Conservation (phyloP, 2,113 vertebrate genomes). For the Pandion haliaetus region DNA sequence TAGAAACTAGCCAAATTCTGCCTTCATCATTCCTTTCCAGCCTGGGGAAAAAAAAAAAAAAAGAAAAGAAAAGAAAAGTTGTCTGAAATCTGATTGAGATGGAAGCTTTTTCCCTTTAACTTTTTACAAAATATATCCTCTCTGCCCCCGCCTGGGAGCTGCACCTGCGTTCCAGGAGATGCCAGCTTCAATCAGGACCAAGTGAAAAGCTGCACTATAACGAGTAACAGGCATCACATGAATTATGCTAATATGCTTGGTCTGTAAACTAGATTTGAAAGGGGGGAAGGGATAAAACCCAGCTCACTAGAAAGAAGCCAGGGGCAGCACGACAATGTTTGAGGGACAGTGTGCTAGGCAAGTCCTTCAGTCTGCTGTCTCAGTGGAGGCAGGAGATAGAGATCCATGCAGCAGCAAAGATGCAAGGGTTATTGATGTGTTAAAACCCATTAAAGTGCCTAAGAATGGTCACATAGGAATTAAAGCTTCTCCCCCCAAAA, state of each 20-base stretch:
- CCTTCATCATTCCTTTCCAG: neutral
- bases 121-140: neutral
- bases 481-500: rapidly evolving
- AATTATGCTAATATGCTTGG: neutral
- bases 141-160: neutral
- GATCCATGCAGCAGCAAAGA: neutral
- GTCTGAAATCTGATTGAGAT: neutral
- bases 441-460: neutral
- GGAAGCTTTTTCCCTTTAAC: neutral
- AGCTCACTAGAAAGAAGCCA: neutral
- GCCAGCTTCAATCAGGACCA: neutral
- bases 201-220: neutral
- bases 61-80: no score
- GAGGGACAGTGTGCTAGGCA: neutral
- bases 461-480: neutral
- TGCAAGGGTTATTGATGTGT: no score
- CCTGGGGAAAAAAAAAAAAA: neutral
- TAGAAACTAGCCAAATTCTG: neutral
- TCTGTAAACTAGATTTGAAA: neutral
- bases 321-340: neutral
- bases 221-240: neutral
- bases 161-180: neutral
- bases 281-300: neutral
- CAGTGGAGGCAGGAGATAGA: no score
- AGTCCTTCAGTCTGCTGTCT: neutral